Percentiles rank a stretch among this genome's conserved stretches.
Conservation (phyloP, 1,140 invertebrate species). For the Aricia agestis region DNA sequence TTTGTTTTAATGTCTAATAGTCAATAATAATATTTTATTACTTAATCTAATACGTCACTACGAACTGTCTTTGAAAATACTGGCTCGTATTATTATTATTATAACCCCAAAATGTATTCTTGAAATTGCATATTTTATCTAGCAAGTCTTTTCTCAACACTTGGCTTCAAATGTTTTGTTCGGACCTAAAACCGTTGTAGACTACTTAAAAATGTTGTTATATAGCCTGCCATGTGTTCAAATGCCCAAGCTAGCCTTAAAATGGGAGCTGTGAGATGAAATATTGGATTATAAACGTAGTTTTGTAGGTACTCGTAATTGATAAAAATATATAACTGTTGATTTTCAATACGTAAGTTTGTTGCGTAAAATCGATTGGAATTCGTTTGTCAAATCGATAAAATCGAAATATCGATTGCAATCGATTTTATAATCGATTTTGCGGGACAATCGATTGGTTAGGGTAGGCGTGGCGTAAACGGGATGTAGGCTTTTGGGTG, state of each 20-base stretch:
- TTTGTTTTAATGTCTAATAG: too few relatives aligned
- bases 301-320: conserved; percentile 30
- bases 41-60: too few relatives aligned
- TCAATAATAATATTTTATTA: too few relatives aligned
- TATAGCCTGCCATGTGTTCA: conserved; percentile 47
- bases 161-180: background rate
- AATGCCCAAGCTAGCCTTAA: conserved; percentile 59
- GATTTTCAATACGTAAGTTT: conserved; percentile 7
- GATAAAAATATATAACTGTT: conserved; percentile 19
- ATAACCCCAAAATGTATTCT: too few relatives aligned
- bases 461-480: conserved; percentile 15
- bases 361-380: conserved; percentile 4
- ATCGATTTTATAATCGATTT: conserved; percentile 4
- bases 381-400: background rate
- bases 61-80: too few relatives aligned
- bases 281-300: conserved; percentile 49
- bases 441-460: conserved; percentile 3
- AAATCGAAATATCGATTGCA: background rate
- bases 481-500: conserved; percentile 36
- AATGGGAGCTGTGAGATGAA: conserved; percentile 66
- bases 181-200: background rate
- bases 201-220: background rate
- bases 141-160: background rate
- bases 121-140: too few relatives aligned
- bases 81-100: too few relatives aligned